A percentile compares a stretch with the other conserved stretches of the same genome.
Evolutionary conservation across 2,113 vertebrate genomes (phyloP).

Genomic region (Quiscalus mexicanus): DNA sequence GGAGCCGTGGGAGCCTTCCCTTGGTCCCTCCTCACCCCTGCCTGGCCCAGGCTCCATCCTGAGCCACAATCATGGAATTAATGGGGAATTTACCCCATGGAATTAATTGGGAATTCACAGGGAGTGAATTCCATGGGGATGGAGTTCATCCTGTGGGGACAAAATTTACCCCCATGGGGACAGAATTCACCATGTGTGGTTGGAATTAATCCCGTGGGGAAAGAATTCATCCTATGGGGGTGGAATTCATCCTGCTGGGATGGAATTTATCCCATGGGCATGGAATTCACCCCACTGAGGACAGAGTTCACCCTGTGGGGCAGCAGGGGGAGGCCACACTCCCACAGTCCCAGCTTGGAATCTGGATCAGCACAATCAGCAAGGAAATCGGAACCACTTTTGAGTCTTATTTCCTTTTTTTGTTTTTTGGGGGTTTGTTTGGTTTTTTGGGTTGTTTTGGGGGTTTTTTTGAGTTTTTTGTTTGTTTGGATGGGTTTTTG

Average conservation of each 20-base stretch:
- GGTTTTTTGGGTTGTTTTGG: too few relatives aligned
- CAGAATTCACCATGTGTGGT: fast-evolving
- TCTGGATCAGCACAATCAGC: background rate
- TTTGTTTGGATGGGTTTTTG: background rate
- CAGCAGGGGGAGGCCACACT: background rate
- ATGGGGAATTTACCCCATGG: background rate
- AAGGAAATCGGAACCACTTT: background rate
- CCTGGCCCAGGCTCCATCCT: background rate
- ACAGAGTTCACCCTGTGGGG: background rate
- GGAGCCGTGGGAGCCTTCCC: background rate
- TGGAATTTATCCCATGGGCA: background rate
- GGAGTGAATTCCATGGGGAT: background rate
- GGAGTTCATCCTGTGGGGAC: background rate
- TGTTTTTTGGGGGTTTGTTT: too few relatives aligned
- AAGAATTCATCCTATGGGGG: fast-evolving
- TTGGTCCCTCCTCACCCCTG: background rate
- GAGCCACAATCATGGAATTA: fast-evolving
- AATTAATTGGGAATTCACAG: too few relatives aligned
- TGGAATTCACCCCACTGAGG: fast-evolving
- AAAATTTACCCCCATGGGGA: background rate
- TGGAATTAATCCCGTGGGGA: fast-evolving
- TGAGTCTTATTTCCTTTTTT: background rate
- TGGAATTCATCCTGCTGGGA: fast-evolving
- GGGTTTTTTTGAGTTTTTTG: too few relatives aligned
- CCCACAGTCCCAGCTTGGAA: background rate